These are phyloP conservation scores for Dreissena rostriformis DNA, from an alignment of 1,140 invertebrate species.

Conservation along the genomic window DNA sequence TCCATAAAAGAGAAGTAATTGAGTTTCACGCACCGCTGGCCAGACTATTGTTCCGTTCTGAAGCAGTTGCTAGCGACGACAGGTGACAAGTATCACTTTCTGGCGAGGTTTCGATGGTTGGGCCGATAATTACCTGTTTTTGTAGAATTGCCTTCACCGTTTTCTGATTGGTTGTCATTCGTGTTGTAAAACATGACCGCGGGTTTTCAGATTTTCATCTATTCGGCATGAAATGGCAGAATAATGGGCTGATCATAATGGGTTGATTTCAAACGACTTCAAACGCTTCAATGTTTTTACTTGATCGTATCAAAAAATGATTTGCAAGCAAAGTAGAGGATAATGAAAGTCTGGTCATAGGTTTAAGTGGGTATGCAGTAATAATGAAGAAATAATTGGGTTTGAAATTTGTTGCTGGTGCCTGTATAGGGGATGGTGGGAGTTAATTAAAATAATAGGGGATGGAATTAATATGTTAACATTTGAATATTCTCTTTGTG, in stretches of 20 bases:
- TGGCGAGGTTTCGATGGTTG: neutral
- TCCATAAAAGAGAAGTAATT: constrained; percentile 20
- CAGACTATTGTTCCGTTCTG: constrained; percentile 12
- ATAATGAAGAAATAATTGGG: too few relatives aligned
- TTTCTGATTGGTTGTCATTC: neutral
- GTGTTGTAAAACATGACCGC: neutral
- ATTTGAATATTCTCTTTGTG: too few relatives aligned
- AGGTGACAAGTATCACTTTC: constrained; percentile 29
- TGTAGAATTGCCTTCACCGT: too few relatives aligned
- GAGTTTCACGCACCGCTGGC: constrained; percentile 1
- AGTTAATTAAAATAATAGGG: too few relatives aligned
- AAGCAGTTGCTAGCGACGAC: constrained; percentile 40
- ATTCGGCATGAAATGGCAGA: neutral
- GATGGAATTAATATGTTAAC: too few relatives aligned
- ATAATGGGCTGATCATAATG: neutral
- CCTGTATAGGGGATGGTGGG: too few relatives aligned
- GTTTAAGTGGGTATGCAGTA: too few relatives aligned
- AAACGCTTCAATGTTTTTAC: neutral
- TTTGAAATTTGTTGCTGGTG: too few relatives aligned
- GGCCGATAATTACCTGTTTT: neutral
- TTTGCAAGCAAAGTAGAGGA: too few relatives aligned
- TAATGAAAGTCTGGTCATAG: too few relatives aligned
- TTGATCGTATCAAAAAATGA: neutral
- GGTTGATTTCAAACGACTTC: neutral
- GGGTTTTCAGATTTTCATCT: neutral